phyloP scores from a whole-genome alignment of 2,113 vertebrate species.

The Tachuris rubrigastra region DNA sequence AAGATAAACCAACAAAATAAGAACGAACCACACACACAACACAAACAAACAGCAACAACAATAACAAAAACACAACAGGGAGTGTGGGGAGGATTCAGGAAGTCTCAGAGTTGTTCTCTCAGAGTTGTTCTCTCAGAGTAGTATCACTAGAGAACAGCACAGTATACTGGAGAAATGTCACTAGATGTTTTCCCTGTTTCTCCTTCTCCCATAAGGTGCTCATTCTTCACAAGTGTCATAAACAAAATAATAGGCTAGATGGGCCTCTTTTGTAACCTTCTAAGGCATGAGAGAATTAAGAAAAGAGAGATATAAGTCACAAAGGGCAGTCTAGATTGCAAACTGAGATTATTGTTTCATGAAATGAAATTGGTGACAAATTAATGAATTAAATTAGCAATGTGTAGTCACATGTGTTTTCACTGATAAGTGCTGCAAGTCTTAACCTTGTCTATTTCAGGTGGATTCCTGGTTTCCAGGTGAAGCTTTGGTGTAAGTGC shows the following conservation, averaged over 20 bases:
- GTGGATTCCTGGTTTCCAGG: neutral
- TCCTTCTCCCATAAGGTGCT: neutral
- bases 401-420: neutral
- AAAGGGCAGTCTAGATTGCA: neutral
- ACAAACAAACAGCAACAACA: neutral
- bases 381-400: neutral
- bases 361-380: neutral
- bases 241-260: neutral
- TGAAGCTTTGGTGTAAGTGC: neutral
- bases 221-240: neutral
- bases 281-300: neutral
- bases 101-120: too few relatives aligned
- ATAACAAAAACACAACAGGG: rapidly evolving
- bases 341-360: neutral
- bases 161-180: neutral
- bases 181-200: neutral
- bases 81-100: neutral
- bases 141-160: neutral
- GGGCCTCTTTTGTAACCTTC: neutral
- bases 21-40: neutral
- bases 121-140: too few relatives aligned
- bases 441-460: neutral
- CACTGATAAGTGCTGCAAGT: neutral
- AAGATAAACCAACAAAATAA: neutral
- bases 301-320: neutral